Percentiles rank a stretch among this genome's conserved stretches.
Conservation (phyloP, 1,140 invertebrate genomes). For the Aphaenogaster floridana region DNA sequence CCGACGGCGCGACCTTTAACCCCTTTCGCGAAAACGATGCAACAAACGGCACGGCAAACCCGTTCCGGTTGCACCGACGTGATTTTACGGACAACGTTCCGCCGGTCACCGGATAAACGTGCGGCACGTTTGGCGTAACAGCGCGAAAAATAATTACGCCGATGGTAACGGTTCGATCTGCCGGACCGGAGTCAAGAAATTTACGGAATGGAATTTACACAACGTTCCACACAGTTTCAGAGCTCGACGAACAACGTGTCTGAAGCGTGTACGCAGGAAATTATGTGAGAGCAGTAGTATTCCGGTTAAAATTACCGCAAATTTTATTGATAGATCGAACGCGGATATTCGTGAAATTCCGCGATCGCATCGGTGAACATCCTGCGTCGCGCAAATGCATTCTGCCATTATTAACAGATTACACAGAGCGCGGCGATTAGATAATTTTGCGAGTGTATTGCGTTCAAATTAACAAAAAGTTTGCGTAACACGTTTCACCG, state of each 20-base stretch:
- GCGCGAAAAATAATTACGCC: conserved; percentile 47
- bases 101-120: conserved; percentile 14
- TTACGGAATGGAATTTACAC: conserved; percentile 55
- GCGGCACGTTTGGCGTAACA: conserved; percentile 12
- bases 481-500: neutral
- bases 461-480: conserved; percentile 2
- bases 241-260: neutral
- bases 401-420: conserved; percentile 30
- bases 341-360: conserved; percentile 43
- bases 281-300: conserved; percentile 30
- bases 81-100: conserved; percentile 34
- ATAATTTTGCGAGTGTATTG: conserved; percentile 4
- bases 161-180: conserved; percentile 43
- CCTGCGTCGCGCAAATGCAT: neutral
- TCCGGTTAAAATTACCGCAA: conserved; percentile 31
- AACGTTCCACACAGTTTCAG: conserved; percentile 33
- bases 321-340: conserved; percentile 37
- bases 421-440: conserved; percentile 16
- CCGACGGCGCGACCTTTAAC: neutral
- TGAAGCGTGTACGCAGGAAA: conserved; percentile 16
- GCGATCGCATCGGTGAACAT: neutral
- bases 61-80: neutral
- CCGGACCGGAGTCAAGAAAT: conserved; percentile 46
- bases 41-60: neutral
- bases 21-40: conserved; percentile 29